Base-by-base conservation (phyloP, 2,797 vertebrate species). In the Rhinoraja longicauda region DNA sequence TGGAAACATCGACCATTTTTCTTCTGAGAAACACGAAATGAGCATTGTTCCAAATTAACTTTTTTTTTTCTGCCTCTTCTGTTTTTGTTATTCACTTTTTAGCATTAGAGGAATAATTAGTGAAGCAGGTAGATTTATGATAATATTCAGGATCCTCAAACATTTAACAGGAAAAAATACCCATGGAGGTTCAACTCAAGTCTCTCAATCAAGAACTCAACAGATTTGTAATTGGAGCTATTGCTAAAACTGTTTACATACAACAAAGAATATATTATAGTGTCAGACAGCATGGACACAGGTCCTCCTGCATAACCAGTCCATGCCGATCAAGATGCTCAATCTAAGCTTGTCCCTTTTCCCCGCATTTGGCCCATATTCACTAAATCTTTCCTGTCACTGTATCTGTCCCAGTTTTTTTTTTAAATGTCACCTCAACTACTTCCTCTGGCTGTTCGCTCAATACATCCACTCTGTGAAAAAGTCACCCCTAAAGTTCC, bases 81-180 rank as follows among this genome's bases (percentile, higher is more conserved):
- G 79, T 82, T 82, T 53, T 53, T 57, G 79, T 57, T 29, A 84
- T 59, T 59, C 26, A 24, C 53, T 84, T 84, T 84, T 59, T 26
- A 84, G 26, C 81, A 84, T 13, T 59, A 26, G 26, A 59, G 10
- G 12, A 59, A 84, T n/a, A 59, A 59, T 84, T 13, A 84, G 59
- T 12, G 81, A 84, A 84, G 81, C 53, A 59, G 59, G 81, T 84
- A 29, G 57, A 59, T 84, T 84, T 59, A 84, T n/a, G 45, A 84
- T 84, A 59, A 84, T 84, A 21, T 59, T 53, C n/a, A 57, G 15
- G 53, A 84, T 84, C 59, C 81, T 73, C 32, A 45, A 1, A 15
- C 39, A 36, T 62, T 72, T 92, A 29, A 92, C 26, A 39, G 73
- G 53, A 26, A 32, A 73, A 73, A 73, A 59, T 59, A n/a, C 45